Conservation (phyloP, 2,888 invertebrate species). For the Dusona sp. region DNA sequence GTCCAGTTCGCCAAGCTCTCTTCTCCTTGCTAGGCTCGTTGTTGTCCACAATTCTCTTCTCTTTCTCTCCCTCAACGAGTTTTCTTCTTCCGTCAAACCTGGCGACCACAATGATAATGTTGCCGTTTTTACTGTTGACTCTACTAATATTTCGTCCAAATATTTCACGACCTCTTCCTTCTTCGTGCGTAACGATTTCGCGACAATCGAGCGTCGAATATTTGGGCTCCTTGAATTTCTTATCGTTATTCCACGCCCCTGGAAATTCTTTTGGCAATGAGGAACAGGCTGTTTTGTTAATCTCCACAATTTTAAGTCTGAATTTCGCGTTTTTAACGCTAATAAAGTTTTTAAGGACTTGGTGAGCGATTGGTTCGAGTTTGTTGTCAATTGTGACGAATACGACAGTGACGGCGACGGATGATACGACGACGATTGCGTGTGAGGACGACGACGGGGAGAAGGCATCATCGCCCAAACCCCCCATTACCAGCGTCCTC, state of each 20-base stretch:
- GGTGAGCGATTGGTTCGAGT: background rate
- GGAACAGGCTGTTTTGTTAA: background rate
- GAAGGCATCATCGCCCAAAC: slow-evolving; percentile 84
- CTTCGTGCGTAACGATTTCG: background rate
- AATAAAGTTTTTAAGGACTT: background rate
- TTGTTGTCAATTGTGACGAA: slow-evolving; percentile 24
- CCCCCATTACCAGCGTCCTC: slow-evolving; percentile 83
- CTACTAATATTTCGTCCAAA: background rate
- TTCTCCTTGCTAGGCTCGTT: slow-evolving; percentile 1
- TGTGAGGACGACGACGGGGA: slow-evolving; percentile 81
- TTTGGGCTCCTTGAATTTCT: background rate
- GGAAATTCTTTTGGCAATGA: background rate
- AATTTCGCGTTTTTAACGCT: background rate
- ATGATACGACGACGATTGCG: slow-evolving; percentile 75
- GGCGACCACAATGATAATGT: background rate
- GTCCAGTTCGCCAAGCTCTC: slow-evolving; percentile 53
- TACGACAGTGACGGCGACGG: slow-evolving; percentile 56
- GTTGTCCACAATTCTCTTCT: slow-evolving; percentile 10
- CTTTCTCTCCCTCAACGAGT: slow-evolving; percentile 4
- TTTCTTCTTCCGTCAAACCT: background rate
- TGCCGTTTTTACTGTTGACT: background rate
- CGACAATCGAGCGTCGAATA: background rate
- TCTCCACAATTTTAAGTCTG: background rate
- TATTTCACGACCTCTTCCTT: background rate
- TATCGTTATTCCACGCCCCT: background rate